Evolutionary conservation across 92 coral and sea anemone species (phyloP), one percentile per base, ranked within the genome.

Genomic region (Parazoanthus darwini): DNA sequence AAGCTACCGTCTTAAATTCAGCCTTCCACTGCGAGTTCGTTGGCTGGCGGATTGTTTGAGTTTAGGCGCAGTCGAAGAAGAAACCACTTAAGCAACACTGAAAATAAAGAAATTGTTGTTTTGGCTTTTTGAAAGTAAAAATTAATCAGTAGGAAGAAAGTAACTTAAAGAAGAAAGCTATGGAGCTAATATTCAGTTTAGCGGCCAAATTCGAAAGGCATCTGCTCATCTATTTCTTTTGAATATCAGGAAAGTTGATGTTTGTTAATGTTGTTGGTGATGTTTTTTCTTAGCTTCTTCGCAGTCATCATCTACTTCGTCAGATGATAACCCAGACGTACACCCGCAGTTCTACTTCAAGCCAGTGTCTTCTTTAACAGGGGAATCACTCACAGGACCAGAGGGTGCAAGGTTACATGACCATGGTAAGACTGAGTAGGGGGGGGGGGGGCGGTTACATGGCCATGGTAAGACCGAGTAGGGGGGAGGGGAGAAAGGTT

Each of bases 331-430:
- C 25, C 86, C 71, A 15, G 94, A 90, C 7, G 77, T 42, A 13
- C 48, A 46, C 59, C 95, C 98, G 22, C 86, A 88, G 85, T 94
- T 94, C 81, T 88, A 68, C 86, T 85, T 94, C 82, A 94, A 94
- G 67, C 98, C 98, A 37, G 94, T 94, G 23, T 88, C 88, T 16
- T 39, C 88, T 16, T 39, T 42, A n/a, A 78, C 66, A 20, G 98
- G 98, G 11, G 96, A 94, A 22, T 90, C 93, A 7, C 68, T 93
- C 23, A 83, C 82, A 44, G 95, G 95, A 59, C 89, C 90, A 48
- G 96, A 91, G n/a, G 96, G 96, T 1, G 48, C 72, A 22, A 89
- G 98, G 14, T 88, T 94, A 6, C 44, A 89, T 15, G 98, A 93
- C 50, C 94, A 92, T 90, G 96, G 98, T 94, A 87, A n/a, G 50